A percentile compares a stretch with the other conserved stretches of the same genome.
Conservation (phyloP, 2,113 vertebrate genomes). For the Brienomyrus brachyistius region DNA sequence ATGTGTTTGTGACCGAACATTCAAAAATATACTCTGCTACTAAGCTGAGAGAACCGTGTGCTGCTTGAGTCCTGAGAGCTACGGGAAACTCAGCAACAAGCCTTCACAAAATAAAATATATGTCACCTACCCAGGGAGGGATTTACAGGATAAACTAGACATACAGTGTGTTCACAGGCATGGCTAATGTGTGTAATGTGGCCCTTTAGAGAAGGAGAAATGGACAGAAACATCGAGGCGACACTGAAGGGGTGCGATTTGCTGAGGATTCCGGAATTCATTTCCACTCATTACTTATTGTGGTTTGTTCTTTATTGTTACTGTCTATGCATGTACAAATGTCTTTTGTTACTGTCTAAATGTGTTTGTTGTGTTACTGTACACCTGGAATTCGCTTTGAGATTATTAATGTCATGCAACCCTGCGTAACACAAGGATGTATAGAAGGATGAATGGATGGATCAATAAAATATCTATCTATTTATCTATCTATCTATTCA, state of each 20-base stretch:
- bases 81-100: background rate
- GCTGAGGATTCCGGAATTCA: background rate
- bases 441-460: background rate
- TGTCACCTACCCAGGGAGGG: background rate
- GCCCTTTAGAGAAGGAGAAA: background rate
- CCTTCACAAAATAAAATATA: background rate
- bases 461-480: too few species aligned
- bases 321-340: background rate
- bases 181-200: background rate
- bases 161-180: background rate
- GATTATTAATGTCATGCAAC: background rate
- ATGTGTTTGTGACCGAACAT: background rate
- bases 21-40: background rate
- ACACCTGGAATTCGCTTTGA: background rate
- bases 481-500: too few species aligned
- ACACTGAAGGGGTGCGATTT: background rate
- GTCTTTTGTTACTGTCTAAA: background rate
- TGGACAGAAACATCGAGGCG: background rate
- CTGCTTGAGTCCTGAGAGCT: background rate
- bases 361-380: background rate
- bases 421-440: background rate
- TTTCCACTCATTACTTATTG: background rate
- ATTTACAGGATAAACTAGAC: background rate
- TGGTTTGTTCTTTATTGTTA: background rate
- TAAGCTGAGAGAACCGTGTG: background rate